Percentiles rank a stretch among this genome's conserved stretches.
phyloP scores from a whole-genome alignment of 2,797 vertebrate genomes.

The Parambassis ranga region DNA sequence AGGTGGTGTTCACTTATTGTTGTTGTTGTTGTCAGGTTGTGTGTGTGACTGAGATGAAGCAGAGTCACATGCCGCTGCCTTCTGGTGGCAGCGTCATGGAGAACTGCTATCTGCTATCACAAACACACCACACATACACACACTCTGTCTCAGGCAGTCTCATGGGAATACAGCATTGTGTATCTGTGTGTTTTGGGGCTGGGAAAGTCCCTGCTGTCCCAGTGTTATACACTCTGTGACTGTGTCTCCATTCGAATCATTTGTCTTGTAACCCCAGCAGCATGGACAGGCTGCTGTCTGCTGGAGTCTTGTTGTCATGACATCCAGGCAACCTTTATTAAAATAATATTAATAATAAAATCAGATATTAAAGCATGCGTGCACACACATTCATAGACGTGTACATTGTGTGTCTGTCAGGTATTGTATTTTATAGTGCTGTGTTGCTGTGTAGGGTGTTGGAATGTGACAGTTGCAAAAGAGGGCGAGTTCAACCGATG shows the following conservation, averaged over 20 bases:
- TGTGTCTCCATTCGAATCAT: slow-evolving; percentile 29
- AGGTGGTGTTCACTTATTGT: slow-evolving; percentile 23
- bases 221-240: slow-evolving; percentile 3
- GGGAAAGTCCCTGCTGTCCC: slow-evolving; percentile 67
- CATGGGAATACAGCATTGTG: slow-evolving; percentile 20
- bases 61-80: slow-evolving; percentile 72
- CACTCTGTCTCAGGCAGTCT: slow-evolving; percentile 24
- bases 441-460: background rate
- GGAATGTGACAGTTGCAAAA: slow-evolving; percentile 41
- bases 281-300: slow-evolving; percentile 41
- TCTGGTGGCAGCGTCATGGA: slow-evolving; percentile 68
- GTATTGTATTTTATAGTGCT: background rate
- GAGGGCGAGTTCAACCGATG: slow-evolving; percentile 21
- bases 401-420: background rate
- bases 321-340: slow-evolving; percentile 14
- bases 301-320: slow-evolving; percentile 50
- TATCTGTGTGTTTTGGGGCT: slow-evolving; percentile 16
- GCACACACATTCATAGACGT: background rate
- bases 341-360: no score
- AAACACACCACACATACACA: slow-evolving; percentile 46
- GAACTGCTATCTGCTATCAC: slow-evolving; percentile 66
- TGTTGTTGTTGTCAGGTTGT: slow-evolving; percentile 47
- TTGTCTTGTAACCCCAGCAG: slow-evolving; percentile 27
- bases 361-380: no score
- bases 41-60: slow-evolving; percentile 67